Percentiles rank a stretch among this genome's conserved stretches.
Conservation (phyloP, 2,113 vertebrate genomes). For the Bungarus multicinctus region DNA sequence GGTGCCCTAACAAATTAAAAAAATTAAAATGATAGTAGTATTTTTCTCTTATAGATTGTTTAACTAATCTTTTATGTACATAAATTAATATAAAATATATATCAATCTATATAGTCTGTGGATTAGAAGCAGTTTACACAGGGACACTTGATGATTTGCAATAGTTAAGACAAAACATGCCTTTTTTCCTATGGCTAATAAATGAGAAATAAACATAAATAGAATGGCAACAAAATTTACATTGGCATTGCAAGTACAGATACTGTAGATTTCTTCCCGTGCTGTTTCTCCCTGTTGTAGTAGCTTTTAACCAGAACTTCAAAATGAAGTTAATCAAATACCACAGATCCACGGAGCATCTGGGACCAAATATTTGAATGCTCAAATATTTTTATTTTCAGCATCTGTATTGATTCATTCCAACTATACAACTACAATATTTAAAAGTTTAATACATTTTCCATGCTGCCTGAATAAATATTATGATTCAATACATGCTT, state of each 20-base stretch:
- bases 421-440: background rate
- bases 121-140: background rate
- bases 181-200: background rate
- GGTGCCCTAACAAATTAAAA: background rate
- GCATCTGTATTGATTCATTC: background rate
- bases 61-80: slow-evolving; percentile 23
- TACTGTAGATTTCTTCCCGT: background rate
- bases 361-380: background rate
- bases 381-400: background rate
- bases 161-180: background rate
- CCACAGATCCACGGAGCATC: background rate
- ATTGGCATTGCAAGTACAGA: background rate
- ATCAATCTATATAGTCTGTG: background rate
- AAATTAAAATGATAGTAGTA: background rate
- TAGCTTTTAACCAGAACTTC: background rate
- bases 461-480: background rate
- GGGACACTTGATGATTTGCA: slow-evolving; percentile 13
- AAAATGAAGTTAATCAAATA: background rate
- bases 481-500: background rate
- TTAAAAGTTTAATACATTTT: background rate
- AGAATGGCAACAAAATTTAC: background rate
- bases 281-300: background rate
- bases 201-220: background rate
- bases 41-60: background rate
- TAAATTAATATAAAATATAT: background rate